Conservation (phyloP, 2,797 vertebrate genomes). For the Ctenopoma multispine region DNA sequence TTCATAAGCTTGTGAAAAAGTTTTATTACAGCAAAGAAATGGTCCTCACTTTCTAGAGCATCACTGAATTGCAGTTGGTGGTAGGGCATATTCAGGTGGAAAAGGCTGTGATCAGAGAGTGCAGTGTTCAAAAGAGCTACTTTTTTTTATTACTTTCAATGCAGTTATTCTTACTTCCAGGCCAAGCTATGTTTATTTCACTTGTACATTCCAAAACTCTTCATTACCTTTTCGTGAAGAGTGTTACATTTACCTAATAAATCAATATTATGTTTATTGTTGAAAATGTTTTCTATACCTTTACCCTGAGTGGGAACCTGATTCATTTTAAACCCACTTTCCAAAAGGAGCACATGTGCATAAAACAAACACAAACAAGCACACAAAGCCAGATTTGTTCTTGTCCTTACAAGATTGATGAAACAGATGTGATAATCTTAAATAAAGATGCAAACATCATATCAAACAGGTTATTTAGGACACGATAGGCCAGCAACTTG, state of each 20-base stretch:
- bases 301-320: background rate
- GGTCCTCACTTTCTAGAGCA: slow-evolving; percentile 55
- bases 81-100: slow-evolving; percentile 40
- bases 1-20: slow-evolving; percentile 53
- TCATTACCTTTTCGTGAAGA: background rate
- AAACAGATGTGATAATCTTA: slow-evolving; percentile 69
- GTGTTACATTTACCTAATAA: background rate
- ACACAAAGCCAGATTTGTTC: slow-evolving; percentile 33
- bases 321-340: slow-evolving; percentile 10
- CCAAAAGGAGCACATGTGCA: background rate
- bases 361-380: slow-evolving; percentile 17
- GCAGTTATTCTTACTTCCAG: slow-evolving; percentile 21
- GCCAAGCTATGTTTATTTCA: slow-evolving; percentile 11
- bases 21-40: slow-evolving; percentile 60
- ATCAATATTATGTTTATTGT: background rate
- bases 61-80: slow-evolving; percentile 48
- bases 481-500: slow-evolving; percentile 53
- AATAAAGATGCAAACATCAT: slow-evolving; percentile 69
- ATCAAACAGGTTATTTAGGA: slow-evolving; percentile 76
- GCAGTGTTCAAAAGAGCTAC: slow-evolving; percentile 28
- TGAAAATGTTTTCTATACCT: background rate
- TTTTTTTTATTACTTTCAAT: slow-evolving; percentile 41
- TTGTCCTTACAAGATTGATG: slow-evolving; percentile 62
- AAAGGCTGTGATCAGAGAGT: slow-evolving; percentile 46
- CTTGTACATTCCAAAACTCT: background rate